Evolutionary conservation across 2,888 invertebrate species (phyloP).

Genomic region (Pyrgus malvae): DNA sequence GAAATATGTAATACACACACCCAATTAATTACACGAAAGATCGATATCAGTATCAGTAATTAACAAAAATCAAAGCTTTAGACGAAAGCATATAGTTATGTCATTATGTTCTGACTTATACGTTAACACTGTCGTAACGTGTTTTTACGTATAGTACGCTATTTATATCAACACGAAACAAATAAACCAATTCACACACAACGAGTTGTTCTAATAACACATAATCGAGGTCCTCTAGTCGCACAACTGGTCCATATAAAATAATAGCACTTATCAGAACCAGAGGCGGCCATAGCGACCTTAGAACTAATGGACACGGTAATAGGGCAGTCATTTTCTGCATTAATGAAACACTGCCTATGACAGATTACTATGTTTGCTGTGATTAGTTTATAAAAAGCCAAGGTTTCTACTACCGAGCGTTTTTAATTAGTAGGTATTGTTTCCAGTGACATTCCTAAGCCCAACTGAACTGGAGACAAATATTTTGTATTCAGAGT

Average conservation of each 20-base stretch:
- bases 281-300: slow-evolving; percentile 7
- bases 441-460: too few relatives aligned
- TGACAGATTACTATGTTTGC: slow-evolving; percentile 33
- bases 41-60: too few relatives aligned
- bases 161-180: neutral
- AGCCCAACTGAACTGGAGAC: too few relatives aligned
- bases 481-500: too few relatives aligned
- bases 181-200: slow-evolving; percentile 11
- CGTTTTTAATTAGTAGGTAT: neutral
- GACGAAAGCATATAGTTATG: too few relatives aligned
- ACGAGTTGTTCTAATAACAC: slow-evolving; percentile 13
- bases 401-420: neutral
- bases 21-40: too few relatives aligned
- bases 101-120: too few relatives aligned
- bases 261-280: slow-evolving; percentile 10
- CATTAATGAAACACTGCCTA: slow-evolving; percentile 4
- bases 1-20: too few relatives aligned
- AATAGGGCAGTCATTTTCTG: slow-evolving; percentile 11
- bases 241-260: slow-evolving; percentile 14
- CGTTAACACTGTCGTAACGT: too few relatives aligned
- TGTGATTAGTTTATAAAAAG: neutral
- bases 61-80: too few relatives aligned
- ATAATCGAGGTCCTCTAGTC: slow-evolving; percentile 12
- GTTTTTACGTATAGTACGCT: neutral
- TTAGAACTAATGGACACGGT: slow-evolving; percentile 9